Conservation (phyloP, 2,113 vertebrate species). For the Tachysurus vachellii region DNA sequence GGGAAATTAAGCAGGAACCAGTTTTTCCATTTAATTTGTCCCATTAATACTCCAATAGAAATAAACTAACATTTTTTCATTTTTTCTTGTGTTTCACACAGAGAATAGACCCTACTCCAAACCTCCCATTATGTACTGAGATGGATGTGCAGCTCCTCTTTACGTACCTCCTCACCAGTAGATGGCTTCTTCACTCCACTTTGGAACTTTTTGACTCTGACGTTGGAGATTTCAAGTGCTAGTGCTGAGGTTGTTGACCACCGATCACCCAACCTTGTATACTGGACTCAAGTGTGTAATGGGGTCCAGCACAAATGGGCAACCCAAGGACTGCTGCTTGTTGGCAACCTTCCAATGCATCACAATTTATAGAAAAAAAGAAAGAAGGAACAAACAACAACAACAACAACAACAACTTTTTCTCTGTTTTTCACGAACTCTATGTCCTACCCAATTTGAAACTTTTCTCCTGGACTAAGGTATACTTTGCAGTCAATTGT, state of each 20-base stretch:
- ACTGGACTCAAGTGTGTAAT: slow-evolving; percentile 45
- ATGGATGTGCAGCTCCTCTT: slow-evolving; percentile 5
- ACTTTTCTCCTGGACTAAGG: slow-evolving; percentile 35
- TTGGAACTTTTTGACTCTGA: slow-evolving; percentile 31
- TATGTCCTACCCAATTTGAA: slow-evolving; percentile 26
- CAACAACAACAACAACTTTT: slow-evolving; percentile 40
- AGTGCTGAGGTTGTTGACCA: slow-evolving; percentile 21
- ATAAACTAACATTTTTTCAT: neutral
- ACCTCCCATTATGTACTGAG: slow-evolving; percentile 80
- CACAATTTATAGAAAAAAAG: slow-evolving; percentile 46
- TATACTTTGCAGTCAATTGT: slow-evolving; percentile 16
- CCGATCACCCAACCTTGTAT: slow-evolving; percentile 28
- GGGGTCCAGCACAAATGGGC: slow-evolving; percentile 21
- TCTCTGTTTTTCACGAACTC: slow-evolving; percentile 48
- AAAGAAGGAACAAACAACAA: neutral
- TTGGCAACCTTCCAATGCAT: slow-evolving; percentile 21
- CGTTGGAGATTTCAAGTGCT: slow-evolving; percentile 21
- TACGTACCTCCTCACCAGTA: slow-evolving; percentile 23
- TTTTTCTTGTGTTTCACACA: slow-evolving; percentile 50
- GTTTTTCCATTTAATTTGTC: neutral
- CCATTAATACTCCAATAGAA: neutral
- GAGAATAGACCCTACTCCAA: slow-evolving; percentile 81
- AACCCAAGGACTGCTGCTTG: slow-evolving; percentile 25
- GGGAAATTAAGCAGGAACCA: neutral
- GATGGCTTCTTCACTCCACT: slow-evolving; percentile 23